phyloP scores from a whole-genome alignment of 1,140 invertebrate genomes.

The Heterodera schachtii region DNA sequence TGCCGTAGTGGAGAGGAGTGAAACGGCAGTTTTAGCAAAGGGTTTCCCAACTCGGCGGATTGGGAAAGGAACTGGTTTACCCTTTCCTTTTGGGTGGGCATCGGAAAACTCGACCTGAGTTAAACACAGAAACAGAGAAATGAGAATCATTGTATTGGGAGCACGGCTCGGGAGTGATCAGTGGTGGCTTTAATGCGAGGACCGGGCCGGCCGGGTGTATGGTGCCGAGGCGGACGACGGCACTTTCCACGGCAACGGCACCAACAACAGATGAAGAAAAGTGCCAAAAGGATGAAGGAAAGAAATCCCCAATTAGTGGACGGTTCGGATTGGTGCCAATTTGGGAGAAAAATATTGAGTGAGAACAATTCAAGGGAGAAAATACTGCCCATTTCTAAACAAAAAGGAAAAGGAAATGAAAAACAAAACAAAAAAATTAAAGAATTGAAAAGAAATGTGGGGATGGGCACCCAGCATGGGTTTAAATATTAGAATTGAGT shows the following conservation, averaged over 20 bases:
- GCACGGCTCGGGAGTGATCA: background rate
- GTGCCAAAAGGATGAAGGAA: too few relatives aligned
- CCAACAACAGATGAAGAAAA: too few relatives aligned
- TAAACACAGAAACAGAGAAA: background rate
- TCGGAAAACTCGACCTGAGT: too few relatives aligned
- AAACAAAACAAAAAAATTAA: too few relatives aligned
- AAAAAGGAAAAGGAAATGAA: background rate
- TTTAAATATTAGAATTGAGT: too few relatives aligned
- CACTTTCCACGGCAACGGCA: too few relatives aligned
- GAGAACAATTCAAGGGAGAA: background rate
- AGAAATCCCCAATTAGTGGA: too few relatives aligned
- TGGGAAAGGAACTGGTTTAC: background rate
- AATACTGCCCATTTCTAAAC: background rate
- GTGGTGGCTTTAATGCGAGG: background rate
- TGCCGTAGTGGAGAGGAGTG: background rate
- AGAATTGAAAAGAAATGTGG: background rate
- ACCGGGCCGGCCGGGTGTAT: background rate
- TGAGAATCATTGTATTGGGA: background rate
- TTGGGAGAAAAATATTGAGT: background rate
- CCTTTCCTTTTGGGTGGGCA: background rate
- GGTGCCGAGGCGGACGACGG: too few relatives aligned
- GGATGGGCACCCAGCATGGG: background rate
- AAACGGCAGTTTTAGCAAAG: background rate
- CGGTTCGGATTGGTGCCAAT: too few relatives aligned
- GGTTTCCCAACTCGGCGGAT: background rate